Percentiles rank a stretch among this genome's conserved stretches.
These are phyloP conservation scores for Taenaris catops DNA, from an alignment of 2,888 invertebrate genomes.

Conservation along the genomic window DNA sequence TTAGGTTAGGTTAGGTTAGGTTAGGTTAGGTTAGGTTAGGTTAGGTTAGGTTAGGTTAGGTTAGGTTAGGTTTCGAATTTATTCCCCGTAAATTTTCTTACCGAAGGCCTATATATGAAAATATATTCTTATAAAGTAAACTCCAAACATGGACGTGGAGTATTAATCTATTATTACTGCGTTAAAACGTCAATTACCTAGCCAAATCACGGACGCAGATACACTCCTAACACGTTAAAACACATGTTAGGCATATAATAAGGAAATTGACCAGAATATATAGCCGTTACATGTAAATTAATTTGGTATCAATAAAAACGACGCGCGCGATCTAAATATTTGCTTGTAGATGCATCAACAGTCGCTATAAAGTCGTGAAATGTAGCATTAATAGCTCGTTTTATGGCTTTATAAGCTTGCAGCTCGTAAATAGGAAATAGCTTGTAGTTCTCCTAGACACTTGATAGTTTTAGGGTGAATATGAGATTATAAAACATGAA, in stretches of 20 bases:
- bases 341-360: conserved; percentile 1
- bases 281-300: conserved; percentile 1
- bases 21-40: no score
- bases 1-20: no score
- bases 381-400: conserved; percentile 1
- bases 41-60: no score
- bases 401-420: conserved; percentile 9
- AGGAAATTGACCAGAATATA: conserved; percentile 2
- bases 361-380: conserved; percentile 4
- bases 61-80: no score
- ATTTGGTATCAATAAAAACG: conserved; percentile 2
- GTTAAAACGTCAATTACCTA: no score
- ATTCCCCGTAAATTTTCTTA: no score
- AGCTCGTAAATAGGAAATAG: conserved; percentile 6
- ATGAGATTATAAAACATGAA: no score
- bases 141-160: no score
- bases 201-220: no score
- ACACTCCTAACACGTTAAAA: background rate
- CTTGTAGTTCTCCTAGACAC: conserved; percentile 1
- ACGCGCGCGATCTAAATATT: conserved; percentile 4
- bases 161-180: no score
- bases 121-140: no score
- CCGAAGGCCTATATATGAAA: no score
- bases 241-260: conserved; percentile 2
- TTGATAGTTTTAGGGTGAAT: conserved; percentile 2